These are phyloP conservation scores for Cerastoderma edule DNA, from an alignment of 2,888 invertebrate genomes.

Conservation along the genomic window DNA sequence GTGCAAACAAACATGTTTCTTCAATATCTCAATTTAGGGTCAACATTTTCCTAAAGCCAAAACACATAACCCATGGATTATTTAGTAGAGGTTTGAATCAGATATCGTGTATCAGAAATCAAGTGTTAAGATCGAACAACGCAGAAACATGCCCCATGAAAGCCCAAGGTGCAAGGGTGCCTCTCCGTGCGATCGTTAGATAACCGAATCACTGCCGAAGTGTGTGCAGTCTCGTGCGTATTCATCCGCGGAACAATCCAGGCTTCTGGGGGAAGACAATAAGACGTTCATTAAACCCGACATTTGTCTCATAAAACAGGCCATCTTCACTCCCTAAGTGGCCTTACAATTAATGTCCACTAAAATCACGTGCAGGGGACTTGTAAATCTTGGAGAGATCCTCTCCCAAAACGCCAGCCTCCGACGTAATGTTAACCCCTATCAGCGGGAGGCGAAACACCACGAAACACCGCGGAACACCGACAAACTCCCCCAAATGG, in stretches of 20 bases:
- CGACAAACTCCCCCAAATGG: constrained; percentile 52
- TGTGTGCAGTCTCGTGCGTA: constrained; percentile 16
- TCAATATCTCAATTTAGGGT: no score
- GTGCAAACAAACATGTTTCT: no score
- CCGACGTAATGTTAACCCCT: constrained; percentile 53
- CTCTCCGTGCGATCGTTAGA: constrained; percentile 12
- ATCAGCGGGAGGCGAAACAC: constrained; percentile 61
- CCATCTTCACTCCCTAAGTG: constrained; percentile 55
- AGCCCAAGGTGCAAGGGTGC: constrained; percentile 10
- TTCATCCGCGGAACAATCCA: constrained; percentile 2
- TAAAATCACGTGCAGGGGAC: constrained; percentile 58
- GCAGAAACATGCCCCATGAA: neutral
- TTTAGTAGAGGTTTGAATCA: no score
- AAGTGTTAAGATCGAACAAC: no score
- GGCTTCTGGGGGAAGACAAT: constrained; percentile 42
- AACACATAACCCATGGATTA: no score
- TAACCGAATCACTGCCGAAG: constrained; percentile 10
- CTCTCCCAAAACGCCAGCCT: constrained; percentile 38
- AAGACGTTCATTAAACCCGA: constrained; percentile 57
- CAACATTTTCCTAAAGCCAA: no score
- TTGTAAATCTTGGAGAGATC: constrained; percentile 53
- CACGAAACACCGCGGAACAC: no score
- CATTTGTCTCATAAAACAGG: constrained; percentile 62
- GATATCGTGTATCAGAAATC: no score
- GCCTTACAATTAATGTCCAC: constrained; percentile 61